phyloP scores from a whole-genome alignment of 2,113 vertebrate species.

The Sus scrofa region T2T-Sscrofa CM000828.6:74050001-74050500 shows the following conservation, averaged over 20 bases:
- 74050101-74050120: not conserved
- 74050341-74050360: not conserved
- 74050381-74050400: not conserved
- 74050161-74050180: not conserved
- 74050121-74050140: not conserved
- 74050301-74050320: not conserved
- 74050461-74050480: not conserved
- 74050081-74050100: not conserved
- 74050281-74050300: not conserved
- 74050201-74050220: not conserved
- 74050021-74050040: not conserved
- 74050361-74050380: too few species aligned
- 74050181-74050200: not conserved
- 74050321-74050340: not conserved
- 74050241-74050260: not conserved
- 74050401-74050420: fast-evolving
- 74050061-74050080: not conserved
- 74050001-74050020: fast-evolving
- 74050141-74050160: not conserved
- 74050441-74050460: fast-evolving
- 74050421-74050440: not conserved
- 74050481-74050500: not conserved
- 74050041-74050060: too few species aligned
- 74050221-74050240: too few species aligned
- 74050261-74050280: not conserved